Evolutionary conservation across 2,797 vertebrate species (phyloP).

Genomic region (Coilia nasus): DNA sequence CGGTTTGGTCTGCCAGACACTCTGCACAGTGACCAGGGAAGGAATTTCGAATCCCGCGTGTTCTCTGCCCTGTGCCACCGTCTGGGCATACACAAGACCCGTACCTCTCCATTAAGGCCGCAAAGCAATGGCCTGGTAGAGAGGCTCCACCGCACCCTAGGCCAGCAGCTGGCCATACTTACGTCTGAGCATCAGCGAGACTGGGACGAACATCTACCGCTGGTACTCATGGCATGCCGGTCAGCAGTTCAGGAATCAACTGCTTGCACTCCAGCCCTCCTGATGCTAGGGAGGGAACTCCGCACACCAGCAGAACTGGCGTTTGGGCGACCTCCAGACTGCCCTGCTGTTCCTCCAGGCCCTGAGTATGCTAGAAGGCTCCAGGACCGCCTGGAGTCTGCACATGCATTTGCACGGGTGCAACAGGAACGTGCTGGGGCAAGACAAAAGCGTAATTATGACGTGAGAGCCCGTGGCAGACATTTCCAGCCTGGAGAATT

Average conservation of each 20-base stretch:
- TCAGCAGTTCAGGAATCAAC: too few species aligned
- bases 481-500: too few species aligned
- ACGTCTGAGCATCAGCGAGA: too few species aligned
- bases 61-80: slow-evolving; percentile 27
- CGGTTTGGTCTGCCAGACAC: neutral
- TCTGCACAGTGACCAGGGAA: slow-evolving; percentile 10
- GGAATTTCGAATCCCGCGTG: slow-evolving; percentile 36
- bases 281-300: neutral
- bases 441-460: neutral
- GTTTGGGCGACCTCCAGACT: slow-evolving; percentile 18
- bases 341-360: neutral
- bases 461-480: too few species aligned
- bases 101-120: slow-evolving; percentile 19
- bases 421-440: neutral
- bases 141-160: too few species aligned
- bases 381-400: slow-evolving; percentile 37
- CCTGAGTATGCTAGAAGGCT: slow-evolving; percentile 32
- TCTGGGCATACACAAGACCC: slow-evolving; percentile 9
- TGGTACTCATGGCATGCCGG: too few species aligned
- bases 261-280: too few species aligned
- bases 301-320: slow-evolving; percentile 20
- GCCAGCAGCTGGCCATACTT: too few species aligned
- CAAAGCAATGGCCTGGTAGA: slow-evolving; percentile 25
- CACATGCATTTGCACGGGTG: slow-evolving; percentile 32
- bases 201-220: too few species aligned